These are phyloP conservation scores for Mormyrus lacerda DNA, from an alignment of 2,113 vertebrate genomes.

Conservation along the genomic window DNA sequence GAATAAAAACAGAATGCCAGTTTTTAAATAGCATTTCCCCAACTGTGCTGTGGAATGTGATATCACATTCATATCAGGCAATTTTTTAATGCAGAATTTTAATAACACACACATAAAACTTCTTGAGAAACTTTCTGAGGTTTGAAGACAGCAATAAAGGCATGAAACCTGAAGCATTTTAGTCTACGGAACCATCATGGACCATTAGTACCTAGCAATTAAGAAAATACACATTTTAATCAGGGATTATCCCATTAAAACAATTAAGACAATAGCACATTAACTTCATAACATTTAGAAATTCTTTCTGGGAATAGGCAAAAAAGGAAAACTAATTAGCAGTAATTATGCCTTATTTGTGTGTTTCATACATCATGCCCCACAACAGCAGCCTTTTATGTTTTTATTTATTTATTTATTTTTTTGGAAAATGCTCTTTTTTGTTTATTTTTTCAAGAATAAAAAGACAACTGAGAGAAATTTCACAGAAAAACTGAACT, in stretches of 20 bases:
- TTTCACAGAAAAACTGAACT: neutral
- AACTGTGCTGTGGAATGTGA: neutral
- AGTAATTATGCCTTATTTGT: slow-evolving; percentile 83
- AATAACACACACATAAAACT: neutral
- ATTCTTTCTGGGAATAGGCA: slow-evolving; percentile 73
- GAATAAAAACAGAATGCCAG: neutral
- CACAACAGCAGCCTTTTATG: slow-evolving; percentile 60
- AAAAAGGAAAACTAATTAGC: slow-evolving; percentile 74
- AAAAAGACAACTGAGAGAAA: slow-evolving; percentile 61
- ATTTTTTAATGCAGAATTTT: neutral
- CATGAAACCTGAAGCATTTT: slow-evolving; percentile 41
- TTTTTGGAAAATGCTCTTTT: slow-evolving; percentile 55
- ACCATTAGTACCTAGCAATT: slow-evolving; percentile 83
- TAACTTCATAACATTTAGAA: slow-evolving; percentile 86
- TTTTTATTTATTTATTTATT: too few relatives aligned
- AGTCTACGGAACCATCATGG: slow-evolving; percentile 47
- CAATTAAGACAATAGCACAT: slow-evolving; percentile 82
- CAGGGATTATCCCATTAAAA: slow-evolving; percentile 84
- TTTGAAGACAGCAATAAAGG: slow-evolving; percentile 20
- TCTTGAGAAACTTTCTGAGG: neutral
- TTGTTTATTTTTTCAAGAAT: slow-evolving; percentile 40
- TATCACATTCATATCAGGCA: neutral
- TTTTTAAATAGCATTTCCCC: neutral
- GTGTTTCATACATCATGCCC: slow-evolving; percentile 84
- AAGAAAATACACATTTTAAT: slow-evolving; percentile 87